Evolutionary conservation across 2,888 invertebrate genomes (phyloP).

Genomic region (Oxystoma pomonae): DNA sequence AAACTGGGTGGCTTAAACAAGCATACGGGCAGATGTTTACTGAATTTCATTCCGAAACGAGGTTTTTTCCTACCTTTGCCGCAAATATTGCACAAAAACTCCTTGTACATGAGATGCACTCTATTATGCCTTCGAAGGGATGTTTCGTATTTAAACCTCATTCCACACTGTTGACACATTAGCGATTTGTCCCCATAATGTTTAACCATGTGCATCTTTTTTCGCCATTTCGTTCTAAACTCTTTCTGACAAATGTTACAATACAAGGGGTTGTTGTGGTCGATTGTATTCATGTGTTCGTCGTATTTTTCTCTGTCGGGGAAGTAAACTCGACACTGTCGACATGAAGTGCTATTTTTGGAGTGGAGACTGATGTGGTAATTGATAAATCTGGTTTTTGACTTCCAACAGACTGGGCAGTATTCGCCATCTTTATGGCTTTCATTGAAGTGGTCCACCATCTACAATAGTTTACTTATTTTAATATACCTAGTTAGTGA

Average conservation of each 20-base stretch:
- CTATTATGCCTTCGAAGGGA: conserved; percentile 21
- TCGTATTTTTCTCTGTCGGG: background rate
- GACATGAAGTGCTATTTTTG: background rate
- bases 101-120: conserved; percentile 22
- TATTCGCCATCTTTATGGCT: background rate
- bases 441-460: background rate
- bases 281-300: conserved; percentile 19
- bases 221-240: conserved; percentile 12
- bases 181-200: conserved; percentile 22
- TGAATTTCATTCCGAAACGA: no score
- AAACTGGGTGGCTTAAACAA: no score
- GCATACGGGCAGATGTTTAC: no score
- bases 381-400: background rate
- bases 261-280: conserved; percentile 19
- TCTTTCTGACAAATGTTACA: conserved; percentile 23
- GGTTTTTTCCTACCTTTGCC: conserved; percentile 19
- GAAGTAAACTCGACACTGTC: background rate
- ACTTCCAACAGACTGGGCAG: background rate
- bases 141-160: conserved; percentile 22
- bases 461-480: background rate
- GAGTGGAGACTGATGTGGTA: background rate
- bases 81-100: conserved; percentile 22
- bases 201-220: conserved; percentile 23
- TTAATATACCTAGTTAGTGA: no score
- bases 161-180: conserved; percentile 23